Percentiles rank a stretch among this genome's conserved stretches.
Conservation (phyloP, 2,113 vertebrate genomes). For the Andinoacara biseriatus region DNA sequence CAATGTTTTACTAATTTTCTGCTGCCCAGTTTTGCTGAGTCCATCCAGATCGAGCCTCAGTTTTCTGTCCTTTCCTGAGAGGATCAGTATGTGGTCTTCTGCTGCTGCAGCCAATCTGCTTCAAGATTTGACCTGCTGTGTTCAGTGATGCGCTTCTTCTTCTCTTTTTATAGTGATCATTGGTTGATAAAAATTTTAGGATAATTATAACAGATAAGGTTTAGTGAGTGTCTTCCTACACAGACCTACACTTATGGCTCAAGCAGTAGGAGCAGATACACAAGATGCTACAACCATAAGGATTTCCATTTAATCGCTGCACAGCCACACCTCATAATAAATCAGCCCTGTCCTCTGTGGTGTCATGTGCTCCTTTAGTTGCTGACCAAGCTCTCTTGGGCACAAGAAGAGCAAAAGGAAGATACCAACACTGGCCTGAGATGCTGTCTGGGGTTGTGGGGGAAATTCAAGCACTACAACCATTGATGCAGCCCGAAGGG, state of each 20-base stretch:
- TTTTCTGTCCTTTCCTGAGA: not conserved
- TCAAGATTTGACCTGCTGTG: not conserved
- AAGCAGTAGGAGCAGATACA: not conserved
- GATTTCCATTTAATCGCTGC: accelerated
- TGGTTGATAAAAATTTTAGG: not conserved
- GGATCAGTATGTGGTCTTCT: accelerated
- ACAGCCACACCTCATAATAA: not conserved
- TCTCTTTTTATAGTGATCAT: accelerated
- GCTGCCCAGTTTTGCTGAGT: not conserved
- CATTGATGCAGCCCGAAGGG: not conserved
- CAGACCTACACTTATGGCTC: not conserved
- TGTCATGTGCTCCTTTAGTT: accelerated
- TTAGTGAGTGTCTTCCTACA: not conserved
- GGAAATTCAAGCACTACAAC: not conserved
- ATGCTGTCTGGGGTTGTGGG: not conserved
- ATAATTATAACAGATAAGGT: accelerated
- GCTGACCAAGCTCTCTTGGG: not conserved
- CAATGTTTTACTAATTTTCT: not conserved
- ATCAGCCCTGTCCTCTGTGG: not conserved
- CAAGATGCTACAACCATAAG: not conserved
- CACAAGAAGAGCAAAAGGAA: not conserved
- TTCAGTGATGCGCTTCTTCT: not conserved
- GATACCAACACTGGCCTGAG: not conserved
- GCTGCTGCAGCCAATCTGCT: no score
- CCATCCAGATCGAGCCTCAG: not conserved